A percentile compares a stretch with the other conserved stretches of the same genome.
These are phyloP conservation scores for Henricia sp. DNA, from an alignment of 53 echinoderm and acorn worm species.

Conservation along the genomic window DNA sequence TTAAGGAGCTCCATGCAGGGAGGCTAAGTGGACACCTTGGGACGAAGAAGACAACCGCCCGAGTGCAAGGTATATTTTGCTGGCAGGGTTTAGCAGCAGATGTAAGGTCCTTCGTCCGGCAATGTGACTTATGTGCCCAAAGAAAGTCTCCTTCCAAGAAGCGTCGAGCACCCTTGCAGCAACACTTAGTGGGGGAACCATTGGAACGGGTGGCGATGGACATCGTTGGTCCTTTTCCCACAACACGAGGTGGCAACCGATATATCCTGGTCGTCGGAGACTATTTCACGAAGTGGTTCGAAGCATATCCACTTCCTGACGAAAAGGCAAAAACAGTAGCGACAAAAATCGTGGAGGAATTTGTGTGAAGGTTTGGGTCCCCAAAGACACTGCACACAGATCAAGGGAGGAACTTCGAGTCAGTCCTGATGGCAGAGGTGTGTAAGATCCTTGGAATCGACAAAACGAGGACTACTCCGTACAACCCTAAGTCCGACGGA, in stretches of 20 bases:
- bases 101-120: conserved; percentile 20
- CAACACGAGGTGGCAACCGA: conserved; percentile 25
- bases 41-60: conserved; percentile 29
- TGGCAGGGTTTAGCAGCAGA: conserved; percentile 43
- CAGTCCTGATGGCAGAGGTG: conserved; percentile 25
- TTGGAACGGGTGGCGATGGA: conserved; percentile 61
- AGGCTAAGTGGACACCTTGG: conserved; percentile 31
- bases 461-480: conserved; percentile 63
- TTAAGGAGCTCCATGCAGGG: conserved; percentile 39
- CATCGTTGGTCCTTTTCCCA: conserved; percentile 53
- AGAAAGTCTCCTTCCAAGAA: conserved; percentile 22
- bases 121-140: conserved; percentile 39
- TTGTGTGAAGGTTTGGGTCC: conserved; percentile 41
- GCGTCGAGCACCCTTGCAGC: conserved; percentile 28
- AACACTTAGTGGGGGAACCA: conserved; percentile 11
- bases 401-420: conserved; percentile 62
- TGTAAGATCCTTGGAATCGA: conserved; percentile 43
- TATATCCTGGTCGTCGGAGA: conserved; percentile 57
- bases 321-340: conserved; percentile 49
- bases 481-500: conserved; percentile 64
- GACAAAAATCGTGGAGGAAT: conserved; percentile 19
- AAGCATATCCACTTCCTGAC: conserved; percentile 57
- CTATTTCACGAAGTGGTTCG: conserved; percentile 56
- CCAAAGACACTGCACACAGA: conserved; percentile 45
- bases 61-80: conserved; percentile 16